Evolutionary conservation across 1,140 invertebrate species (phyloP).

Genomic region (Megalonaias nervosa): DNA sequence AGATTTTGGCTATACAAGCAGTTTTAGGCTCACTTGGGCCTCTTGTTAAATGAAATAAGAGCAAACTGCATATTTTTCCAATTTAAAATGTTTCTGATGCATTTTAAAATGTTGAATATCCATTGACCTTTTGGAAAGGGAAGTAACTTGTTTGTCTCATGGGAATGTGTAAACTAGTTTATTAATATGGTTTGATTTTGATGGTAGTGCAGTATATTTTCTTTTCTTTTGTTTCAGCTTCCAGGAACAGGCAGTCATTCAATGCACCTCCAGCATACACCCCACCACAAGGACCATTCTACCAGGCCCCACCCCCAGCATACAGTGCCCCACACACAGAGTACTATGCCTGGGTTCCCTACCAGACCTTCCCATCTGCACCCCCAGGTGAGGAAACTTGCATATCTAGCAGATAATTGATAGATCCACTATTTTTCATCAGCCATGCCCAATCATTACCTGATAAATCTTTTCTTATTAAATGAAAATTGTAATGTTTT

Average conservation of each 20-base stretch:
- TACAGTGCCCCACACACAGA: slow-evolving; percentile 87
- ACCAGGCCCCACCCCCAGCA: slow-evolving; percentile 92
- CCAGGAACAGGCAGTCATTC: slow-evolving; percentile 73
- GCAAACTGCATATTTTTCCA: not conserved
- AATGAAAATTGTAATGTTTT: too few species aligned
- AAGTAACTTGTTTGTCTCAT: not conserved
- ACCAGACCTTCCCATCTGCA: slow-evolving; percentile 80
- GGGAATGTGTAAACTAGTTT: not conserved
- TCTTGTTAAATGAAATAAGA: too few species aligned
- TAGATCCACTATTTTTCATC: too few species aligned
- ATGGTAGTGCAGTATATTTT: slow-evolving; percentile 28
- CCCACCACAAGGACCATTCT: slow-evolving; percentile 86
- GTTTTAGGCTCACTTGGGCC: too few species aligned
- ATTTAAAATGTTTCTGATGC: not conserved
- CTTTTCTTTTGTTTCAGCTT: slow-evolving; percentile 64
- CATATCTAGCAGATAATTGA: too few species aligned
- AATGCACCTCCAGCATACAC: slow-evolving; percentile 95
- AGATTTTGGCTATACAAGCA: too few species aligned
- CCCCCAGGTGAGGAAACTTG: slow-evolving; percentile 76
- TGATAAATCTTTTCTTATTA: too few species aligned
- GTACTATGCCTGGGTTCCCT: slow-evolving; percentile 91
- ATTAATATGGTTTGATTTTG: not conserved
- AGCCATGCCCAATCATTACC: too few species aligned
- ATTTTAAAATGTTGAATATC: not conserved
- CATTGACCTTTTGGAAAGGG: too few species aligned